Conservation (phyloP, 2,113 vertebrate species). For the Rutilus rutilus region DNA sequence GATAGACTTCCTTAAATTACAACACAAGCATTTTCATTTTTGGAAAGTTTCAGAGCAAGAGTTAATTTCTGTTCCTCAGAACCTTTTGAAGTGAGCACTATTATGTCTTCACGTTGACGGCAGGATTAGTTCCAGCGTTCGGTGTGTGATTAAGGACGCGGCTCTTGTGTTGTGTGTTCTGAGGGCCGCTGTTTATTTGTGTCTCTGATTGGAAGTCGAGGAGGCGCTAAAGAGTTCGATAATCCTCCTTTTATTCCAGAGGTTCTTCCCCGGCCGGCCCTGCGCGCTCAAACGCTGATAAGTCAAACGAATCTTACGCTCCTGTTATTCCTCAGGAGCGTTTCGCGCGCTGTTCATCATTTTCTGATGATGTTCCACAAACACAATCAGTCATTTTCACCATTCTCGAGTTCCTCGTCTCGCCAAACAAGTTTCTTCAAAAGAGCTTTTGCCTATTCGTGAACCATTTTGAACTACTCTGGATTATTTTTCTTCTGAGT, state of each 20-base stretch:
- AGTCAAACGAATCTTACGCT: slow-evolving; percentile 75
- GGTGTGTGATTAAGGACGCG: background rate
- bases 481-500: background rate
- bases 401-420: background rate
- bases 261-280: slow-evolving; percentile 70
- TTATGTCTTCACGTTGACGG: slow-evolving; percentile 47
- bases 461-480: background rate
- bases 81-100: too few species aligned
- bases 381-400: background rate
- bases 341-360: background rate
- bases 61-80: background rate
- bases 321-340: slow-evolving; percentile 64
- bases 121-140: slow-evolving; percentile 58
- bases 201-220: slow-evolving; percentile 65
- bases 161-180: slow-evolving; percentile 58
- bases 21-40: background rate
- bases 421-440: background rate
- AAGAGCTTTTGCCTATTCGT: background rate
- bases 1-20: background rate
- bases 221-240: slow-evolving; percentile 69
- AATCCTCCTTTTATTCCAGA: slow-evolving; percentile 79
- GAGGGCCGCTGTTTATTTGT: slow-evolving; percentile 75
- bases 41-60: background rate
- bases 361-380: slow-evolving; percentile 5
- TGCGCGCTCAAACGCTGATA: slow-evolving; percentile 72